These are phyloP conservation scores for Diploptera punctata DNA, from an alignment of 2,888 invertebrate genomes.

Conservation along the genomic window DNA sequence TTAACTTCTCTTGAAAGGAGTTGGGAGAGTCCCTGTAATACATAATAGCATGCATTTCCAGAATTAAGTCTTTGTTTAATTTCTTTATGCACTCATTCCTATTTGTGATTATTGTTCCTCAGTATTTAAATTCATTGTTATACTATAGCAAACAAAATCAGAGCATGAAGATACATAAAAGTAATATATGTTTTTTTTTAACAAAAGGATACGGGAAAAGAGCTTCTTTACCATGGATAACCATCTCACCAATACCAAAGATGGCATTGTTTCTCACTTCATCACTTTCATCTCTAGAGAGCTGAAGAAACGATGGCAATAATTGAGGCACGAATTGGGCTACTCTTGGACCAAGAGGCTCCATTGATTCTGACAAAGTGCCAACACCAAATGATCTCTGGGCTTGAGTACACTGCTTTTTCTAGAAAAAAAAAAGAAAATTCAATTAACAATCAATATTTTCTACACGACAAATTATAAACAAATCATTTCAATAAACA, in stretches of 20 bases:
- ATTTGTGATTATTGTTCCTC: too few relatives aligned
- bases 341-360: constrained; percentile 63
- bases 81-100: too few relatives aligned
- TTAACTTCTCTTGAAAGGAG: too few relatives aligned
- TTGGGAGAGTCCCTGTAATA: too few relatives aligned
- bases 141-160: too few relatives aligned
- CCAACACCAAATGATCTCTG: constrained; percentile 77
- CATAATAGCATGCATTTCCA: too few relatives aligned
- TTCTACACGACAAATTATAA: too few relatives aligned
- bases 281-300: constrained; percentile 66
- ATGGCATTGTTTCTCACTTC: constrained; percentile 80
- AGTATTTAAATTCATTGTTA: too few relatives aligned
- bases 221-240: constrained; percentile 68
- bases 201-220: constrained; percentile 64
- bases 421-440: constrained; percentile 55
- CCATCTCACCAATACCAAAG: constrained; percentile 77
- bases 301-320: constrained; percentile 67
- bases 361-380: constrained; percentile 74
- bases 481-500: too few relatives aligned
- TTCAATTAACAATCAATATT: too few relatives aligned
- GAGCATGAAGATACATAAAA: too few relatives aligned
- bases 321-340: constrained; percentile 64
- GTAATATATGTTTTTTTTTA: not conserved
- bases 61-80: too few relatives aligned
- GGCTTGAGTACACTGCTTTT: constrained; percentile 67